Evolutionary conservation across 2,888 invertebrate species (phyloP).

Genomic region (Tribolium freemani): DNA sequence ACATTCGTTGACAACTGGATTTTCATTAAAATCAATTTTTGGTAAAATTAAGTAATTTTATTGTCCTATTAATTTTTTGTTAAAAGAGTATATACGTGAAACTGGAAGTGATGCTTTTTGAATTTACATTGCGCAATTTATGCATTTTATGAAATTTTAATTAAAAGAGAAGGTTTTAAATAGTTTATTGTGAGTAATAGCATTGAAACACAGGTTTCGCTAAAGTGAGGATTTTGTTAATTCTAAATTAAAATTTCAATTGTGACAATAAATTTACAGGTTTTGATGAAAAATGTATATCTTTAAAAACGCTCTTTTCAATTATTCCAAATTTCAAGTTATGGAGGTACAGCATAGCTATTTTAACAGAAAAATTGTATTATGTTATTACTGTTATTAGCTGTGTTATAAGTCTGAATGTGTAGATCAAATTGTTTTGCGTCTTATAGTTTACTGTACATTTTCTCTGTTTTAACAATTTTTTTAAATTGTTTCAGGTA

Average conservation of each 20-base stretch:
- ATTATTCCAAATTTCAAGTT: too few relatives aligned
- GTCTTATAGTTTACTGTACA: too few relatives aligned
- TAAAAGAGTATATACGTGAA: background rate
- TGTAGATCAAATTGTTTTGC: too few relatives aligned
- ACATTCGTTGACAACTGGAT: background rate
- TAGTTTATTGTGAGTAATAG: background rate
- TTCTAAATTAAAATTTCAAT: background rate
- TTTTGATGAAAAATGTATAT: background rate
- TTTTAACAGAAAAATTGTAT: too few relatives aligned
- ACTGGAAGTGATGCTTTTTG: background rate
- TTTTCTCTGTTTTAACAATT: background rate
- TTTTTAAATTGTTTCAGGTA: constrained; percentile 28
- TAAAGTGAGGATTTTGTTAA: background rate
- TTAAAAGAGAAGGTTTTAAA: background rate
- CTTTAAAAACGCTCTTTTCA: too few relatives aligned
- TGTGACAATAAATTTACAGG: background rate
- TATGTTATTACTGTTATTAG: too few relatives aligned
- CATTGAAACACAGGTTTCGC: background rate
- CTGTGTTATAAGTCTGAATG: too few relatives aligned
- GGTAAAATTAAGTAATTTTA: background rate
- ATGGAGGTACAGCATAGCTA: too few relatives aligned
- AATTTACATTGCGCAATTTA: background rate
- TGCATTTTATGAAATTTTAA: background rate
- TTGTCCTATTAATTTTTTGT: background rate
- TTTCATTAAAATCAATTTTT: background rate